phyloP scores from a whole-genome alignment of 1,140 invertebrate species.

The Aleiodes sp. region DNA sequence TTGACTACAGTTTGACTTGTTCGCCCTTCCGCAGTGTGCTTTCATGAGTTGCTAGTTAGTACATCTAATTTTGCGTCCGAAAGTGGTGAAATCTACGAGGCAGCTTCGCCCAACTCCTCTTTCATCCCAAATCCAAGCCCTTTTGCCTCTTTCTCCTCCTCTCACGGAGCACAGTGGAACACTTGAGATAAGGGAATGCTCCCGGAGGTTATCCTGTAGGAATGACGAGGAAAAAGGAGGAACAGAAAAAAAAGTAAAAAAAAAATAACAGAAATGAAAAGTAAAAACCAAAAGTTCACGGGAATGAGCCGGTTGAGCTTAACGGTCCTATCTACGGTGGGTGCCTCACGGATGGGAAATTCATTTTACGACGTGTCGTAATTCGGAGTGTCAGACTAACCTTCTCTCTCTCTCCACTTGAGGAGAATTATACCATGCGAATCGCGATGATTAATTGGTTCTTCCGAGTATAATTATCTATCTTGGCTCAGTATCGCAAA shows the following conservation, averaged over 20 bases:
- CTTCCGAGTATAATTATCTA: not conserved
- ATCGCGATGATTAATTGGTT: not conserved
- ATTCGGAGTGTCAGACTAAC: constrained; percentile 13
- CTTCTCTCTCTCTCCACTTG: too few species aligned
- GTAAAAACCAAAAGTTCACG: constrained; percentile 10
- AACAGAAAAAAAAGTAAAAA: not conserved
- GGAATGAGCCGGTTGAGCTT: not conserved
- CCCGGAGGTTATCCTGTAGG: not conserved
- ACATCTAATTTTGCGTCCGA: constrained; percentile 33
- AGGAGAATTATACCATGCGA: not conserved
- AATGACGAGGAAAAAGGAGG: not conserved
- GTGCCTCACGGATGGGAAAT: constrained; percentile 24
- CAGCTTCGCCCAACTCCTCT: not conserved
- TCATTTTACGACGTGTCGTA: constrained; percentile 32
- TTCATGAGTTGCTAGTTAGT: constrained; percentile 24
- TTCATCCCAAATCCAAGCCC: not conserved
- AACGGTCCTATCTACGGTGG: constrained; percentile 23
- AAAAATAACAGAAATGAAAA: not conserved
- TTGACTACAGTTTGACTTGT: constrained; percentile 8
- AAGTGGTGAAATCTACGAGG: constrained; percentile 30
- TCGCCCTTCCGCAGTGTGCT: not conserved
- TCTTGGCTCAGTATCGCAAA: not conserved
- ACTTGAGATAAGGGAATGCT: constrained; percentile 15
- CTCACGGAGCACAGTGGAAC: not conserved
- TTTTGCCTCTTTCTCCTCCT: not conserved